A percentile compares a stretch with the other conserved stretches of the same genome.
Evolutionary conservation across 2,888 invertebrate genomes (phyloP).

Genomic region (Melipona beecheii): DNA sequence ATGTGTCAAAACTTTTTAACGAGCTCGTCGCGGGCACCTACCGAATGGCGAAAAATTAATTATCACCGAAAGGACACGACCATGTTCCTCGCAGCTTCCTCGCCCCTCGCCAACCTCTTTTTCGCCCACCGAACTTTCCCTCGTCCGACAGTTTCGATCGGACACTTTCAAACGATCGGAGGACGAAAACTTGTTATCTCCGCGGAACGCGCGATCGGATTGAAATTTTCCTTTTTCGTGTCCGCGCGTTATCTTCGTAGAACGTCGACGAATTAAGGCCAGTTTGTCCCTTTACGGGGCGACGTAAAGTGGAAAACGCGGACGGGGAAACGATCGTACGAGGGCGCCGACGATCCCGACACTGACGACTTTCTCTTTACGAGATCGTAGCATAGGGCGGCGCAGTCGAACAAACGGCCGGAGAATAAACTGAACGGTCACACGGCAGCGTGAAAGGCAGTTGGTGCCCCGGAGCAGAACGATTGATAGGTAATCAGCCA

Average conservation of each 20-base stretch:
- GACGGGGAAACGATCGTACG: not conserved
- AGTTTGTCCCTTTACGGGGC: too few relatives aligned
- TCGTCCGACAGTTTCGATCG: conserved; percentile 16
- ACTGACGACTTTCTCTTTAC: not conserved
- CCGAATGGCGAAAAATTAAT: conserved; percentile 71
- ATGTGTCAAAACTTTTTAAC: conserved; percentile 78
- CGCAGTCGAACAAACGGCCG: not conserved
- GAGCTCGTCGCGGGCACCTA: conserved; percentile 72
- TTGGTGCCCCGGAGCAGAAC: not conserved
- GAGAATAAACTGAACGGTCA: conserved; percentile 9
- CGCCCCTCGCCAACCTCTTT: not conserved
- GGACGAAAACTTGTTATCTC: conserved; percentile 37
- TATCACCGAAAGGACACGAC: conserved; percentile 57
- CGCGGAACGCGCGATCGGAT: not conserved
- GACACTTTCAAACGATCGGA: conserved; percentile 38
- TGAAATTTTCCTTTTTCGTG: conserved; percentile 9
- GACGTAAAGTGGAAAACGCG: not conserved
- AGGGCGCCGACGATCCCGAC: not conserved
- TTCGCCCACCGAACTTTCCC: conserved; percentile 25
- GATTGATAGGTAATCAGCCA: conserved; percentile 57
- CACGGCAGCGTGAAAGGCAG: not conserved
- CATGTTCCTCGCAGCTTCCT: conserved; percentile 11
- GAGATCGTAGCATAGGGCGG: not conserved
- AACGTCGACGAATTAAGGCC: not conserved
- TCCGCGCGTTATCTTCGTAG: not conserved